Base-by-base conservation (phyloP, 2,113 vertebrate genomes). In the Murina feae region DNA sequence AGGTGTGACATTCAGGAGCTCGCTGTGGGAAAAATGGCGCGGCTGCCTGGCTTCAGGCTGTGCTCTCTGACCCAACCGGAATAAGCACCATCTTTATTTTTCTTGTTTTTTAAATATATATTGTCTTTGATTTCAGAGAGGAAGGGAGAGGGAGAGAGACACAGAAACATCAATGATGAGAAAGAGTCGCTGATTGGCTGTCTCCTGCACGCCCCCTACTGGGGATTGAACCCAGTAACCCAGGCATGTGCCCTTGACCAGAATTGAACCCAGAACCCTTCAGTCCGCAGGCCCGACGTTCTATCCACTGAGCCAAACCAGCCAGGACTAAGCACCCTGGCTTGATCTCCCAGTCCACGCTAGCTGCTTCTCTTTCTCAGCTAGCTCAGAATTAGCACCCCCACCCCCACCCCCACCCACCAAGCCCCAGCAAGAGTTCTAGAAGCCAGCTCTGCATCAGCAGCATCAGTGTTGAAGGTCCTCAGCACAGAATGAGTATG, bases 181-280 rank as follows among this genome's bases (percentile, higher is more conserved):
- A 55, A 3, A 55, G 53, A 55, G 8, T 55, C 53, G 23, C 9
- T 8, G 20, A 55, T 21, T 2, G 18, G 6, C 53, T 55, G 20
- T 3, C 1, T 55, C 53, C 53, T 55, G 53, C 6, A 21, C 20
- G 0, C 20, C 53, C 53, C 20, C 20, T 0, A 9, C 53, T 55
- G 53, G 53, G 53, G 20, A 55, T 55, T 2, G 53, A 55, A 8
- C 20, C 53, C 53, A 55, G n/a, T 20, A 55, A 55, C 7, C 53
- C 20, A 9, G 53, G 53, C 8, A 23, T 9, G 53, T 55, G 53
- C 53, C 53, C 20, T 49, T 55, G 53, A 55, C 20, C 20, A 1
- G 8, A 55, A 55, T 55, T 55, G 53, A 55, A 55, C 53, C 53
- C 6, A 8, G 49, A 21, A 55, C 53, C 53, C 53, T 55, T 55